phyloP scores from a whole-genome alignment of 2,113 vertebrate species.

The Pseudonaja textilis region DNA sequence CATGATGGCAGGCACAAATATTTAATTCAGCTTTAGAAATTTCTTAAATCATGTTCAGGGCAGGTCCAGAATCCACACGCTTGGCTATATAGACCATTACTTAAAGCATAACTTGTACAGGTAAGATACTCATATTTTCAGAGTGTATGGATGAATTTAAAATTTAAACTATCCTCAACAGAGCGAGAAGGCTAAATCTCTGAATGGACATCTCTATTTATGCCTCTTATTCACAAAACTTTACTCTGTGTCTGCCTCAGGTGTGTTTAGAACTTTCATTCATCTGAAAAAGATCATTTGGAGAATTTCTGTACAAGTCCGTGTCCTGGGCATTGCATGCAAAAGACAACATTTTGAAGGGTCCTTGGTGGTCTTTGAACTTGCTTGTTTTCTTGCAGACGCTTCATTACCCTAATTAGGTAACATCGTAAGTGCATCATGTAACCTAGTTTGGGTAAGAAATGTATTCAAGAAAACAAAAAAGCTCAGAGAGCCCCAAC shows the following conservation, averaged over 20 bases:
- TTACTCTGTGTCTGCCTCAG: background rate
- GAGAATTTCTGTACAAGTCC: background rate
- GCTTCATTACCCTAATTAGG: no score
- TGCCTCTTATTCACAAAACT: background rate
- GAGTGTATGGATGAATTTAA: background rate
- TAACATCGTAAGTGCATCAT: no score
- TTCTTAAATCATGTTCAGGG: background rate
- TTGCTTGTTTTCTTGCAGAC: no score
- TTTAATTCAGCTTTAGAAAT: background rate
- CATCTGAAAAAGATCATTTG: background rate
- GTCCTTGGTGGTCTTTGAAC: no score
- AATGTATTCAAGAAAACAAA: no score
- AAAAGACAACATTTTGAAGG: background rate
- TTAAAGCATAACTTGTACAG: background rate
- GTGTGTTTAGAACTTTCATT: background rate
- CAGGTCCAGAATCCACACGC: background rate
- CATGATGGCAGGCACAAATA: background rate
- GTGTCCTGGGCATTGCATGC: background rate
- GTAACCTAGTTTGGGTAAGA: no score
- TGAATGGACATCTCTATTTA: background rate
- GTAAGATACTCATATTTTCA: background rate
- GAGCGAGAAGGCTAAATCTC: background rate
- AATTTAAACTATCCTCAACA: no score
- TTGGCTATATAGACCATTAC: background rate
- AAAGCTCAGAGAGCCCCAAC: no score